Evolutionary conservation across 23 tunicate genomes (phyloP), one percentile per base, ranked within the genome.

Genomic region (Styela plicata): DNA sequence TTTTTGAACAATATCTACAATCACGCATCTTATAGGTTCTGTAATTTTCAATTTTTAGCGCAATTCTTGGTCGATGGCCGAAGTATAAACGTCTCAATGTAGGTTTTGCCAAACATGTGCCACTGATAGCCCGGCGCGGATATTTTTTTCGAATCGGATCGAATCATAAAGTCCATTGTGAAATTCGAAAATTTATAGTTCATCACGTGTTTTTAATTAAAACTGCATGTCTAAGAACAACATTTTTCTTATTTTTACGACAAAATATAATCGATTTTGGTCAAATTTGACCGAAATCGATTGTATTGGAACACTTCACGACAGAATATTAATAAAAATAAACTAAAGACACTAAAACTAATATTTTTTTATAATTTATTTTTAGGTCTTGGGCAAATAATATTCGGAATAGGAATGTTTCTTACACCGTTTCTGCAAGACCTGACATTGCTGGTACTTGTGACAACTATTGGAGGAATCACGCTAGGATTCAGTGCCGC

Each of bases 391-490:
- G 92, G 92, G 64, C 69, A 84, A 24, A 78, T 73, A 1, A 18
- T 92, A 34, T 73, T 69, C 63, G 97, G 97, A 30, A 69, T 84
- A 2, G 44, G 87, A 34, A 84, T 92, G 89, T n/a, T 84, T 3
- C 63, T 88, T 22, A 84, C 89, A 0, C 97, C 97, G 26, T 92
- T 91, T 86, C 37, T 92, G n/a, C 76, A 84, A 29, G 64, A 80
- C 28, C 44, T 92, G 31, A 69, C 89, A 18, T 74, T 73, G 10
- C 52, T 92, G 0, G 89, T 92, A 32, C 83, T 34, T 5, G 57
- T 81, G 18, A 81, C 74, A n/a, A 68, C 74, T 3, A 35, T 81
- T 2, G 85, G 75, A 31, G 85, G 85, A 31, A 25, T 81, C 2
- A 81, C 68, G 85, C 35, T 69, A 19, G 85, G 85, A 0, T 81